A percentile compares a stretch with the other conserved stretches of the same genome.
These are phyloP conservation scores for Thymelicus sylvestris DNA, from an alignment of 2,888 invertebrate genomes.

Conservation along the genomic window DNA sequence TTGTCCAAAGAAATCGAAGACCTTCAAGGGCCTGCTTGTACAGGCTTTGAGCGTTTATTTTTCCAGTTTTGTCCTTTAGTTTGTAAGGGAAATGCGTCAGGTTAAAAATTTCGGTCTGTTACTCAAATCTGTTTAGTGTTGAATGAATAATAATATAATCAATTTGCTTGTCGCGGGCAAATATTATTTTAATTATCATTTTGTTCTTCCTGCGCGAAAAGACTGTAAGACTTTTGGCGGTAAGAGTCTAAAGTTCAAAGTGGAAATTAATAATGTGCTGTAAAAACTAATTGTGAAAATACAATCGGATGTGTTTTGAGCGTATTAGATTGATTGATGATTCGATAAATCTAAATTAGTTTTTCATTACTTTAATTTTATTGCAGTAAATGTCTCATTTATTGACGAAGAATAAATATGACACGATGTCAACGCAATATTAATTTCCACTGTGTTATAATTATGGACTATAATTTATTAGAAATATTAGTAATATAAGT, in stretches of 20 bases:
- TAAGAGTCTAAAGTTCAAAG: conserved; percentile 1
- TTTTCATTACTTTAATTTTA: not conserved
- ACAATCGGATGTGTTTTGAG: not conserved
- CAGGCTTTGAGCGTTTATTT: conserved; percentile 11
- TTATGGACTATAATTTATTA: conserved; percentile 9
- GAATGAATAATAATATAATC: conserved; percentile 7
- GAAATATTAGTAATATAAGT: conserved; percentile 6
- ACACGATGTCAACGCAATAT: conserved; percentile 2
- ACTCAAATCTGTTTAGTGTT: conserved; percentile 7
- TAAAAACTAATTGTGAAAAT: not conserved
- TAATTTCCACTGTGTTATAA: conserved; percentile 13
- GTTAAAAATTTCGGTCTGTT: conserved; percentile 19
- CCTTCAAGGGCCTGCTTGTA: not conserved
- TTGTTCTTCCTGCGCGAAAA: conserved; percentile 29
- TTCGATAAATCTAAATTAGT: not conserved
- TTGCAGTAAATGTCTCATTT: not conserved
- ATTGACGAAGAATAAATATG: not conserved
- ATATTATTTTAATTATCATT: conserved; percentile 10
- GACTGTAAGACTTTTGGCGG: conserved; percentile 27
- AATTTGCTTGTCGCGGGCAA: conserved; percentile 2
- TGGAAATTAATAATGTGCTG: conserved; percentile 19
- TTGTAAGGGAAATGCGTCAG: conserved; percentile 26
- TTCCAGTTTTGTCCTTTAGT: conserved; percentile 33
- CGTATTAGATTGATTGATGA: not conserved
- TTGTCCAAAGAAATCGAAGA: conserved; percentile 32